Percentiles rank a stretch among this genome's conserved stretches.
These are phyloP conservation scores for Chaunax sp. DNA, from an alignment of 2,797 vertebrate genomes.

Conservation along the genomic window DNA sequence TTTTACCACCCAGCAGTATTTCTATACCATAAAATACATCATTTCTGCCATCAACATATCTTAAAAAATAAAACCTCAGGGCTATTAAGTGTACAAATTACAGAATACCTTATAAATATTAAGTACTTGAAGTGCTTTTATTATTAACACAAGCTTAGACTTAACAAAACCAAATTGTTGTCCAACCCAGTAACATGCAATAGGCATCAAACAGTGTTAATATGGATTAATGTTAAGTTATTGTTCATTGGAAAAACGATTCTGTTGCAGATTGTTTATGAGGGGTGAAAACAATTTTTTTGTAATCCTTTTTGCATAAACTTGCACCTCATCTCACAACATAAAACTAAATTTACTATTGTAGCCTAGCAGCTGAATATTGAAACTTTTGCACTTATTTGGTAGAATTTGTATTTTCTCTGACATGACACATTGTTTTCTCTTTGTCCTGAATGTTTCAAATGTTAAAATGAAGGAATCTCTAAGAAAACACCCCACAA, in stretches of 20 bases:
- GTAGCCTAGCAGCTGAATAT: constrained; percentile 3
- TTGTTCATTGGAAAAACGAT: not conserved
- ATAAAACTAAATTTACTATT: constrained; percentile 7
- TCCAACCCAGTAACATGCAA: not conserved
- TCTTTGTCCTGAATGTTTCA: constrained; percentile 4
- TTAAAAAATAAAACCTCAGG: constrained; percentile 43
- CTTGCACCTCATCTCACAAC: too few relatives aligned
- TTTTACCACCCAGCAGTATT: constrained; percentile 13
- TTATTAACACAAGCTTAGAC: constrained; percentile 6
- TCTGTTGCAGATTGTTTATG: constrained; percentile 58
- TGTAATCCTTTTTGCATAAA: not conserved
- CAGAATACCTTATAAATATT: constrained; percentile 23
- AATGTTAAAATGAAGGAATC: constrained; percentile 19
- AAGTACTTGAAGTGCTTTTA: constrained; percentile 34
- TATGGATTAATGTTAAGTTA: not conserved
- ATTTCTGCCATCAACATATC: constrained; percentile 8
- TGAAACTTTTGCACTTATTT: not conserved
- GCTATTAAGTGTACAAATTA: constrained; percentile 19
- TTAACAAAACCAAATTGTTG: constrained; percentile 4
- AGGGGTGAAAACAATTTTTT: constrained; percentile 15
- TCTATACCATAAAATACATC: not conserved
- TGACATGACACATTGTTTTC: not conserved
- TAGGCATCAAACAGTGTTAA: not conserved
- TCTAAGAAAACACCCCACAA: constrained; percentile 1
- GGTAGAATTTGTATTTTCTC: not conserved